Evolutionary conservation across 2,113 vertebrate genomes (phyloP).

Genomic region (Amphiprion percula): DNA sequence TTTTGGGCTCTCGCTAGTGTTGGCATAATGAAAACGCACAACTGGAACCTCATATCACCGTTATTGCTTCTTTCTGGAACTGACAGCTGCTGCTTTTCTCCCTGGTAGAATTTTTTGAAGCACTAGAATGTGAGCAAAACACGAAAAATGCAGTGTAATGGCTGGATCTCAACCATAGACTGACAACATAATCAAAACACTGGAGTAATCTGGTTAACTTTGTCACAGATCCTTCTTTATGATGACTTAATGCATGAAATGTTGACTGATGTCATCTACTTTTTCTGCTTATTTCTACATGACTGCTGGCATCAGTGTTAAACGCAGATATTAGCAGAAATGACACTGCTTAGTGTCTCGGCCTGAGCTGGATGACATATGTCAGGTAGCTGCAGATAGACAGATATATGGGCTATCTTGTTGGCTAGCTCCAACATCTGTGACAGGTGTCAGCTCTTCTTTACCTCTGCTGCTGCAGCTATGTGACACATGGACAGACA

Average conservation of each 20-base stretch:
- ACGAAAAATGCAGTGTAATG: background rate
- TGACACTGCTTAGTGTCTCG: slow-evolving; percentile 59
- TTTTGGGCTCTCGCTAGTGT: slow-evolving; percentile 24
- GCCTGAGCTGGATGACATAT: slow-evolving; percentile 62
- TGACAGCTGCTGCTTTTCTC: slow-evolving; percentile 30
- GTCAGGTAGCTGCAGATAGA: slow-evolving; percentile 68
- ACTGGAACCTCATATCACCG: slow-evolving; percentile 14
- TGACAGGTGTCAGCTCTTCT: slow-evolving; percentile 79
- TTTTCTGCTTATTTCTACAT: slow-evolving; percentile 42
- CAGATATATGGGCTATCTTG: slow-evolving; percentile 61
- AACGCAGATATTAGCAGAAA: slow-evolving; percentile 64
- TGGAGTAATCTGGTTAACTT: background rate
- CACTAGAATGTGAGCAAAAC: background rate
- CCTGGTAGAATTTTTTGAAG: background rate
- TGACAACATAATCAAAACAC: background rate
- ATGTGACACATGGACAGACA: slow-evolving; percentile 48
- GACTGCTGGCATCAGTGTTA: slow-evolving; percentile 63
- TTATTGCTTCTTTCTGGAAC: background rate
- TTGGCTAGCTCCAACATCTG: slow-evolving; percentile 68
- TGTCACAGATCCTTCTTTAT: background rate
- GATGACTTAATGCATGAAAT: background rate
- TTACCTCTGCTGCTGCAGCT: slow-evolving; percentile 56
- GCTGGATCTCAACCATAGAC: background rate
- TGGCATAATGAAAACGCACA: slow-evolving; percentile 37
- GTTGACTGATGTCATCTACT: slow-evolving; percentile 31